Evolutionary conservation across 92 coral and sea anemone genomes (phyloP).

Genomic region (Pocillopora meandrina): DNA sequence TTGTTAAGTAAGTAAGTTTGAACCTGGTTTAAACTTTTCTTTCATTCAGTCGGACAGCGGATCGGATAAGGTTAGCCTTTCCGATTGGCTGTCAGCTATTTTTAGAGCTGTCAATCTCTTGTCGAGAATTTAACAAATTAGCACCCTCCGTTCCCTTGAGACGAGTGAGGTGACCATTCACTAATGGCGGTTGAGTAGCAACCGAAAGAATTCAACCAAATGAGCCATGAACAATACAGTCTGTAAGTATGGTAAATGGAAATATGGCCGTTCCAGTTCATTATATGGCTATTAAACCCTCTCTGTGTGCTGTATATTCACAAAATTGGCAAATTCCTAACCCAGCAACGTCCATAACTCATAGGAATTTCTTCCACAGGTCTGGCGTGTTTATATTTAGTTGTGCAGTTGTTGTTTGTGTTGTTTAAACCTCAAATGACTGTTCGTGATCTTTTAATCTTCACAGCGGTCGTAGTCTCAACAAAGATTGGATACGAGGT

Average conservation of each 20-base stretch:
- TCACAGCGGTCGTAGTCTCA: conserved; percentile 81
- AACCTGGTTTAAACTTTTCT: too few relatives aligned
- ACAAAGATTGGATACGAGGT: conserved; percentile 73
- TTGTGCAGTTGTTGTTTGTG: not conserved
- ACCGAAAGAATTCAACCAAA: conserved; percentile 48
- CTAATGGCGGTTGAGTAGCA: conserved; percentile 36
- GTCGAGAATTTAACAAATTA: not conserved
- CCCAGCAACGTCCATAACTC: conserved; percentile 61
- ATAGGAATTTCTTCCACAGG: conserved; percentile 78
- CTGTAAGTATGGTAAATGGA: conserved; percentile 59
- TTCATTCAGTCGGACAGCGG: too few relatives aligned
- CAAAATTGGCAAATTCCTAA: conserved; percentile 88
- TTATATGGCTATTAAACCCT: conserved; percentile 18
- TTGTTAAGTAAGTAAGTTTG: too few relatives aligned
- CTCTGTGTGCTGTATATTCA: conserved; percentile 69
- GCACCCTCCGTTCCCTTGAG: conserved; percentile 14
- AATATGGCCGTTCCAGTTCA: conserved; percentile 64
- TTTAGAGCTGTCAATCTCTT: not conserved
- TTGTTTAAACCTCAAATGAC: conserved; percentile 5
- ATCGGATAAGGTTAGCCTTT: not conserved
- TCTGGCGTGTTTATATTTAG: conserved; percentile 19
- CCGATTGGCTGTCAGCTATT: not conserved
- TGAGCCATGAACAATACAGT: conserved; percentile 68
- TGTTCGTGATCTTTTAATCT: conserved; percentile 2
- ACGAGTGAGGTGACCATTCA: not conserved